phyloP scores from a whole-genome alignment of 2,888 invertebrate species.

The Drosophila engyochracea region DNA sequence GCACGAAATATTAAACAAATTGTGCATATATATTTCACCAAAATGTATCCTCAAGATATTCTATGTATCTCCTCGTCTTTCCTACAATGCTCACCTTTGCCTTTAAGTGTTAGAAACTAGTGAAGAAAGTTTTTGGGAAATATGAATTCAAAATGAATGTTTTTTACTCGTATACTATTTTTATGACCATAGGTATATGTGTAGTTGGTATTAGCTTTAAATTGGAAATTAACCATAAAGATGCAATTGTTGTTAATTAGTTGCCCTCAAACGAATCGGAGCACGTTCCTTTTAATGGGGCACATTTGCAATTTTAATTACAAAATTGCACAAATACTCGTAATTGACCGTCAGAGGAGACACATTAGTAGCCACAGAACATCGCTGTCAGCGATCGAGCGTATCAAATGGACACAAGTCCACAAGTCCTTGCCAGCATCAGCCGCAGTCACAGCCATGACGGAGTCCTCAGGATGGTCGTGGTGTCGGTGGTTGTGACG shows the following conservation, averaged over 20 bases:
- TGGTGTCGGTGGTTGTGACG: conserved; percentile 7
- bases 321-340: conserved; percentile 61
- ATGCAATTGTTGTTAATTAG: conserved; percentile 52
- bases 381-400: conserved; percentile 64
- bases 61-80: neutral
- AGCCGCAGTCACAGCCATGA: conserved; percentile 6
- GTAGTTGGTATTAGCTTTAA: conserved; percentile 29
- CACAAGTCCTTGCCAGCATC: conserved; percentile 15
- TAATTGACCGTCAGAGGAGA: conserved; percentile 58
- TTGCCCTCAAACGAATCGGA: neutral
- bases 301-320: conserved; percentile 64
- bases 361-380: conserved; percentile 64
- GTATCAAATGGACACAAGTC: conserved; percentile 52
- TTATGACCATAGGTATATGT: neutral
- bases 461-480: neutral
- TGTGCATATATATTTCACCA: neutral
- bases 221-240: conserved; percentile 31
- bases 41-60: too few relatives aligned
- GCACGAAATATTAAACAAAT: neutral
- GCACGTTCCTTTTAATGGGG: conserved; percentile 37
- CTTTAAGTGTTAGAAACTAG: neutral
- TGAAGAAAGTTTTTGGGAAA: neutral
- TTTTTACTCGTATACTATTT: neutral
- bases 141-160: neutral
- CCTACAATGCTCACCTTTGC: neutral